Percentiles rank a stretch among this genome's conserved stretches.
Evolutionary conservation across 2,113 vertebrate genomes (phyloP).

Genomic region (Potamarius usumacintae): DNA sequence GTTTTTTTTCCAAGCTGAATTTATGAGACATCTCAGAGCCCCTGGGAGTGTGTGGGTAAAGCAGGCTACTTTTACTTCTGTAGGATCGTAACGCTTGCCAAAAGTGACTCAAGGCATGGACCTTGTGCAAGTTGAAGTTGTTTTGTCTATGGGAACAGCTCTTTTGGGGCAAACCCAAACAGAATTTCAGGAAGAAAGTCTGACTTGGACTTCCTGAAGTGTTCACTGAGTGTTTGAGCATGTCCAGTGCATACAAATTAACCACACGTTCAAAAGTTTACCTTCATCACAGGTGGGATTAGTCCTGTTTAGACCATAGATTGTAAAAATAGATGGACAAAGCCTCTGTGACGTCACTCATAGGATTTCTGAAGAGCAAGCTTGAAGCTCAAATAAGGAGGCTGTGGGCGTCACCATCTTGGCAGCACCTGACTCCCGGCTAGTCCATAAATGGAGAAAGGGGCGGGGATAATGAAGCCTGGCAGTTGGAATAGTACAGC

Average conservation of each 20-base stretch:
- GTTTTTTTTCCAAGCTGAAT: neutral
- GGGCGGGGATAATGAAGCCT: too few species aligned
- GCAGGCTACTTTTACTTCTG: neutral
- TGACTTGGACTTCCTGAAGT: neutral
- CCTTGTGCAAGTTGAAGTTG: neutral
- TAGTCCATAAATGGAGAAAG: too few species aligned
- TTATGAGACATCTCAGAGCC: neutral
- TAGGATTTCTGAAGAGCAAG: too few species aligned
- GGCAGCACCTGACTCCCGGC: too few species aligned
- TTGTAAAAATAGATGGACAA: too few species aligned
- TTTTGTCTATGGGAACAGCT: neutral
- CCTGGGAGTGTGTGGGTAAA: neutral
- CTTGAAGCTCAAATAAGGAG: too few species aligned
- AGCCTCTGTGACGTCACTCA: too few species aligned
- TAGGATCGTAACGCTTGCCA: neutral
- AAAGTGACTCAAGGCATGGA: neutral
- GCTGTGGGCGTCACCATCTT: too few species aligned
- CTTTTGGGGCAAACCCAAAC: neutral
- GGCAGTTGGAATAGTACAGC: too few species aligned
- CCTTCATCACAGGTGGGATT: neutral
- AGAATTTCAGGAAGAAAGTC: neutral
- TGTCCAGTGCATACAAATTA: neutral
- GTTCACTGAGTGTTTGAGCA: neutral
- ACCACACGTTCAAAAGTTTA: neutral
- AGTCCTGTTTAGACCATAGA: neutral